phyloP scores from a whole-genome alignment of 1,140 invertebrate species.

The Zaprionus tsacasi region DNA sequence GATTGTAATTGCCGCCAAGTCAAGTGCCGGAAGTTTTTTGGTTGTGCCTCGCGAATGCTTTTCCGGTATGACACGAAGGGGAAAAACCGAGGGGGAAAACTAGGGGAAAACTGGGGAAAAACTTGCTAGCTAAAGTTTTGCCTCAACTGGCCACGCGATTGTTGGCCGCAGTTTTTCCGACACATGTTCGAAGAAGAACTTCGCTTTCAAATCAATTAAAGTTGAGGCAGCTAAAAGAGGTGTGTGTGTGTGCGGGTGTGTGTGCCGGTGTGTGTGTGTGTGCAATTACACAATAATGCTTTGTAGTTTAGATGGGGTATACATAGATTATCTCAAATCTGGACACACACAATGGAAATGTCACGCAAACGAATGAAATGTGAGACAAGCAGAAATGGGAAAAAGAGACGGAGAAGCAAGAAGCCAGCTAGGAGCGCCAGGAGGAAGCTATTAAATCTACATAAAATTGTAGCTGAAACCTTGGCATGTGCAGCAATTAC shows the following conservation, averaged over 20 bases:
- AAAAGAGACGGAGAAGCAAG: background rate
- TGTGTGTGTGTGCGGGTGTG: background rate
- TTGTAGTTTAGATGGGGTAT: background rate
- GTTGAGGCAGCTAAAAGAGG: background rate
- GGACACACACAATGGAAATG: constrained; percentile 68
- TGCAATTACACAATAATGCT: constrained; percentile 48
- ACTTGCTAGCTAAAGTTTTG: constrained; percentile 3
- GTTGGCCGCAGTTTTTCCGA: constrained; percentile 36
- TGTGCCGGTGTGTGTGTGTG: background rate
- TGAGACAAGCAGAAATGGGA: constrained; percentile 52
- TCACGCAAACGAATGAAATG: constrained; percentile 77
- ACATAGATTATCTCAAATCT: constrained; percentile 62
- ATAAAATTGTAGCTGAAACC: constrained; percentile 77
- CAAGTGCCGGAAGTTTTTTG: constrained; percentile 72
- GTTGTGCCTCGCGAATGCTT: constrained; percentile 61
- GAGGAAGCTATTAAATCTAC: constrained; percentile 80
- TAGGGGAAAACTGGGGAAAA: background rate
- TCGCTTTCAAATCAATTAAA: constrained; percentile 54
- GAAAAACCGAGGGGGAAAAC: background rate
- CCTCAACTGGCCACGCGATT: constrained; percentile 38
- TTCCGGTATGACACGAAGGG: constrained; percentile 8
- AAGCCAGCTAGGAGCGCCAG: constrained; percentile 29
- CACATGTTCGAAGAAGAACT: constrained; percentile 12
- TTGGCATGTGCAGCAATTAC: constrained; percentile 81
- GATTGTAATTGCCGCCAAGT: constrained; percentile 54